These are phyloP conservation scores for Eptesicus fuscus DNA, from an alignment of 2,113 vertebrate species.

Conservation along the genomic window DNA sequence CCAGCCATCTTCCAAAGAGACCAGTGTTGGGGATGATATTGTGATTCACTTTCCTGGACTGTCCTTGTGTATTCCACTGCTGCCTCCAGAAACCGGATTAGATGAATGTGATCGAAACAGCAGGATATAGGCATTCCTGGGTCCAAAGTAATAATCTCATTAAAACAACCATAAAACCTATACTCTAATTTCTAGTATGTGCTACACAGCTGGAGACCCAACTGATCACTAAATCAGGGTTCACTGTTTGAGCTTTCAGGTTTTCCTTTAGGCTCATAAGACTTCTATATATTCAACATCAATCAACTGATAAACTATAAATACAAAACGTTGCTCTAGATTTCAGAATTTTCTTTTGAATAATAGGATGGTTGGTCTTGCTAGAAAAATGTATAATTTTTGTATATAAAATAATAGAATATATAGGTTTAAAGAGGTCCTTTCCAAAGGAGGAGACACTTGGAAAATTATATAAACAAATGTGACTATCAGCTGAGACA, in stretches of 20 bases:
- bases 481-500: slow-evolving; percentile 48
- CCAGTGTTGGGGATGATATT: background rate
- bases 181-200: background rate
- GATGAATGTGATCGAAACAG: background rate
- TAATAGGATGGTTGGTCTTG: background rate
- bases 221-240: background rate
- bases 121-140: background rate
- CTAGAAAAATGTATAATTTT: background rate
- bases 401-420: background rate
- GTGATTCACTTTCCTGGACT: background rate
- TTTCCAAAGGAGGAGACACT: slow-evolving; percentile 55
- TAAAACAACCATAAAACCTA: background rate
- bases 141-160: background rate
- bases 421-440: slow-evolving; percentile 28
- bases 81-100: background rate
- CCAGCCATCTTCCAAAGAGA: background rate
- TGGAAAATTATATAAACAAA: slow-evolving; percentile 70
- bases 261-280: background rate
- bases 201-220: background rate
- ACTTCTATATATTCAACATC: background rate
- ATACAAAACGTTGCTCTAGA: background rate
- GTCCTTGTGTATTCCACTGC: background rate
- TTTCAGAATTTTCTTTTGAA: background rate
- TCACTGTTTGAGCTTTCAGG: background rate
- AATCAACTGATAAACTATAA: background rate